Base-by-base conservation (phyloP, 2,888 invertebrate species). In the Lasioglossum leucozonium region DNA sequence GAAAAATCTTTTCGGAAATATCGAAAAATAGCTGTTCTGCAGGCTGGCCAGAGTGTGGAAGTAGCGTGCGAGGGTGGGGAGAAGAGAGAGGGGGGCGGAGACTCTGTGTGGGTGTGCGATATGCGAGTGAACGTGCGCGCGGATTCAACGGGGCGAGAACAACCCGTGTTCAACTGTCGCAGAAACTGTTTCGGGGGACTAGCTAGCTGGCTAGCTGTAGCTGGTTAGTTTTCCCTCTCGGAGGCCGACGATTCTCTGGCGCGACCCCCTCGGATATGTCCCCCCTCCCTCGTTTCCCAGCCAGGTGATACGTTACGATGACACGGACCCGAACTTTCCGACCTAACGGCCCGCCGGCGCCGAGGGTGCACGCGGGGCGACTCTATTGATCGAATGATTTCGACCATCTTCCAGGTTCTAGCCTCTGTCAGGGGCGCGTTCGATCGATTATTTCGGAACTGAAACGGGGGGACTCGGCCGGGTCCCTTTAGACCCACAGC, bases 271-370 rank as follows among this genome's bases (percentile, higher is more conserved):
- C 55, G 55, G n/a, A 72, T 58, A 62, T 51, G 40, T 77, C 77
- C 44, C 67, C 44, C 58, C 67, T 37, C 55, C 55, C 72, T 22
- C 42, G 37, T 37, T n/a, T 81, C 44, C 10, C 67, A 78, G 62
- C 85, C 88, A 89, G 81, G 76, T 89, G 87, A 79, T 69, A 30
- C 34, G 51, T 65, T 65, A 75, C 83, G 77, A 34, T 51, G 72
- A 72, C 82, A 87, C 55, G 74, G 76, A 79, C 71, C 62, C 30
- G 34, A 79, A 79, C 62, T 77, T 75, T 81, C 71, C 40, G 55
- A 65, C 26, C 65, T 44, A 69, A 76, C 42, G 10, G 40, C 47
- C 34, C 16, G 47, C n/a, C n/a, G n/a, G n/a, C n/a, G n/a, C n/a
- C n/a, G n/a, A 67, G 34, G 42, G 3, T 10, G 3, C 11, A 51